A percentile compares a stretch with the other conserved stretches of the same genome.
Evolutionary conservation across 2,797 vertebrate genomes (phyloP).

Genomic region (Pristis pectinata): DNA sequence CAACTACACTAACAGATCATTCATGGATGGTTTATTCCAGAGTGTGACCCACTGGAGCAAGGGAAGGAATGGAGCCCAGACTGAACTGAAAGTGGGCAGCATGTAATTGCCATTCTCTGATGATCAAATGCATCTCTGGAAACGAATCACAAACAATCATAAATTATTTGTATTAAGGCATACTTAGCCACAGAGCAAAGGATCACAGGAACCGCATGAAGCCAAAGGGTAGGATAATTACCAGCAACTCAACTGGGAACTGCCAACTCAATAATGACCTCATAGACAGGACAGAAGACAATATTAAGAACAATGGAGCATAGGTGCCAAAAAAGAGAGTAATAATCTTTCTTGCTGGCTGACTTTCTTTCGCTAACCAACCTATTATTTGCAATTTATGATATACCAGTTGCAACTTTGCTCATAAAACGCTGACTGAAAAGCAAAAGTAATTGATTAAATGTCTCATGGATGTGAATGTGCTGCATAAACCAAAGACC

Average conservation of each 20-base stretch:
- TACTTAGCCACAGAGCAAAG: neutral
- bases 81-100: neutral
- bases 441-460: neutral
- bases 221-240: neutral
- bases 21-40: constrained; percentile 26
- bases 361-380: neutral
- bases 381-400: neutral
- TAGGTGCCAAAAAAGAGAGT: neutral
- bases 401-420: neutral
- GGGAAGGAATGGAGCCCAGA: neutral
- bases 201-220: neutral
- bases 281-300: neutral
- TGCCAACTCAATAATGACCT: neutral
- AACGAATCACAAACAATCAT: neutral
- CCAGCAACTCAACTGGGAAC: neutral
- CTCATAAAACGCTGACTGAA: neutral
- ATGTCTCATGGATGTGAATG: neutral
- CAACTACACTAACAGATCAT: neutral
- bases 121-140: neutral
- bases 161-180: neutral
- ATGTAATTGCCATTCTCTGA: neutral
- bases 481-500: neutral
- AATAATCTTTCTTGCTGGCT: neutral
- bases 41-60: neutral
- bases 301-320: neutral